Evolutionary conservation across 1,140 invertebrate genomes (phyloP), one percentile per base, ranked within the genome.

Genomic region (Zophobas atratus): DNA sequence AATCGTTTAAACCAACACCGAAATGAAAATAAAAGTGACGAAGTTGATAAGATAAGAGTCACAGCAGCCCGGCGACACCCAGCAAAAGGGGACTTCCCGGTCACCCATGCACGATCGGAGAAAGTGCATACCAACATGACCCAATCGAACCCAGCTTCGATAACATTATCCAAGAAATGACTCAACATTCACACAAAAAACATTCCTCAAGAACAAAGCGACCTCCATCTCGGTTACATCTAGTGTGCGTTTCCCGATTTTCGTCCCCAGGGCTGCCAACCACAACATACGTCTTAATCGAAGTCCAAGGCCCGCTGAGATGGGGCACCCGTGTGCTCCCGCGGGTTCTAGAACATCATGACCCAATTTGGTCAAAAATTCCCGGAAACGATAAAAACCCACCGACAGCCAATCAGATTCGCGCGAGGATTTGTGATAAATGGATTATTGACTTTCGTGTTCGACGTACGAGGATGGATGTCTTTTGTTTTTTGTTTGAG

Each of bases 161-260:
- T 36, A 60, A 4, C 8, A 3, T 36, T 36, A 35, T 60, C 55
- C 20, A 32, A 60, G 35, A 60, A 60, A 39, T 38, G 56, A 60
- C 35, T 36, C 56, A 60, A n/a, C 5, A 8, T 60, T n/a, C n/a
- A 20, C 56, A 39, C 6, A 60, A 60, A n/a, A 60, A 60, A 60
- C 33, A 55, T 34, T 55, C 53, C 53, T 55, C 20, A 34, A 34
- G 1, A 20, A 55, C 56, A 39, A 46, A 57, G 1, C 36, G 56
- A 39, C 53, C 53, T 55, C 53, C 53, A 55, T 20, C 20, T 20
- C 20, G 20, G 20, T 20, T 20, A 20, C 20, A 20, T 20, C 20
- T 20, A 20, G 20, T 20, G 20, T 20, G 20, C 20, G 20, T 20
- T 20, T 20, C 20, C 20, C 20, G 20, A 20, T 46, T 46, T 46